These are phyloP conservation scores for Anguilla megastoma DNA, from an alignment of 2,797 vertebrate species.

Conservation along the genomic window DNA sequence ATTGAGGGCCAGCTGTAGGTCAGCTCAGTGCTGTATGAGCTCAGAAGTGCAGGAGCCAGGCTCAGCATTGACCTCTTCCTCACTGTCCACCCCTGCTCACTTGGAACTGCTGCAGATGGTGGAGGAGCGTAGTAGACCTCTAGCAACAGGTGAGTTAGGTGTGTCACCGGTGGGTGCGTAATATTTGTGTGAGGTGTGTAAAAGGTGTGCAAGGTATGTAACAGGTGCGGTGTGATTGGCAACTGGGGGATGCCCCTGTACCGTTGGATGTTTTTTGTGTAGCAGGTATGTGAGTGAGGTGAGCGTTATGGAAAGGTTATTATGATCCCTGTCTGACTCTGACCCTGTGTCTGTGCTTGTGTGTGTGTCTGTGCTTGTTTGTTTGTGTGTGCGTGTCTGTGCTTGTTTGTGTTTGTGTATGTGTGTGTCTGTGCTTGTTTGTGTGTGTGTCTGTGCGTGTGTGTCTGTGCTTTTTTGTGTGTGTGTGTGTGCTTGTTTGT, in stretches of 20 bases:
- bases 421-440: not conserved
- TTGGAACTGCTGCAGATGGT: conserved; percentile 81
- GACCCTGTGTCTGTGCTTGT: not conserved
- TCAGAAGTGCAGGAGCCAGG: not conserved
- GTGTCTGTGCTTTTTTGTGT: too few species aligned
- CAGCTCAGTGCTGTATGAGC: not conserved
- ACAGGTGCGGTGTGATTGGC: not conserved
- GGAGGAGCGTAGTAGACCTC: conserved; percentile 78
- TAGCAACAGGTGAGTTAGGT: conserved; percentile 75
- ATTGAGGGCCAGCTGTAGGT: not conserved
- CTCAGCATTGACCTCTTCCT: conserved; percentile 66
- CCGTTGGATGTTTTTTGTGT: too few species aligned
- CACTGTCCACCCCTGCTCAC: conserved; percentile 72
- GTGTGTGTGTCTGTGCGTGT: not conserved
- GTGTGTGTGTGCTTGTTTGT: not conserved
- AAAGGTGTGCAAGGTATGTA: not conserved
- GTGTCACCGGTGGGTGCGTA: not conserved
- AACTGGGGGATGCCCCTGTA: not conserved
- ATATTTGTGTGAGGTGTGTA: conserved; percentile 20
- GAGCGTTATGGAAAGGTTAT: too few species aligned
- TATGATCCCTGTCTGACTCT: not conserved
- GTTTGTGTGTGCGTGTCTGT: conserved; percentile 23
- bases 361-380: not conserved
- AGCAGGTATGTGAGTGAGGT: too few species aligned
- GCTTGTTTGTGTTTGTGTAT: conserved; percentile 16